These are phyloP conservation scores for Chloromyia formosa DNA, from an alignment of 2,888 invertebrate genomes.

Conservation along the genomic window DNA sequence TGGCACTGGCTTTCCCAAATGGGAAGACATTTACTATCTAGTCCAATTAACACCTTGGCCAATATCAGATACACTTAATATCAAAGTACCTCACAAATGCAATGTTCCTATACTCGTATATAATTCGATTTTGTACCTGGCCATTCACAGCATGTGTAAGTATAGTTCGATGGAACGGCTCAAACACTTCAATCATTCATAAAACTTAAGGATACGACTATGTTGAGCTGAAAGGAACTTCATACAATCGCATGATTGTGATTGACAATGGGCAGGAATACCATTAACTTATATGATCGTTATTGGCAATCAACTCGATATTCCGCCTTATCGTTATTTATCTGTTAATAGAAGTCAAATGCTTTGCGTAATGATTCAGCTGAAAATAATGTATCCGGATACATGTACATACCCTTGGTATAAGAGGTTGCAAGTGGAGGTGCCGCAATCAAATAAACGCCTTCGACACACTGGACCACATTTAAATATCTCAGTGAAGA, in stretches of 20 bases:
- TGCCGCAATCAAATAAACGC: constrained; percentile 46
- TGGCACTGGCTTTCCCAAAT: constrained; percentile 23
- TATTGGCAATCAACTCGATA: neutral
- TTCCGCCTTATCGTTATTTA: no score
- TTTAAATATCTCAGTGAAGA: constrained; percentile 54
- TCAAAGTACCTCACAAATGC: constrained; percentile 26
- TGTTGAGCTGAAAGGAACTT: neutral
- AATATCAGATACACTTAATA: constrained; percentile 40
- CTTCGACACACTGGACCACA: constrained; percentile 53
- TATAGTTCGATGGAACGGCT: neutral
- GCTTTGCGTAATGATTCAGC: no score
- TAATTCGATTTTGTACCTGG: neutral
- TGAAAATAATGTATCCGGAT: no score
- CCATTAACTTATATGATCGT: no score
- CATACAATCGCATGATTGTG: no score
- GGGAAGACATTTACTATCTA: constrained; percentile 40
- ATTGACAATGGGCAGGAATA: no score
- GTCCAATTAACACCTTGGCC: constrained; percentile 41
- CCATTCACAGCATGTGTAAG: constrained; percentile 27
- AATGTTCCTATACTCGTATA: constrained; percentile 1
- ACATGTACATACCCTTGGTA: constrained; percentile 9
- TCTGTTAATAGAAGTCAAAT: no score
- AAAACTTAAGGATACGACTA: neutral
- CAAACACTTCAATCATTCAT: constrained; percentile 23
- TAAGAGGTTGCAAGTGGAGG: constrained; percentile 48